Percentiles rank a stretch among this genome's conserved stretches.
phyloP scores from a whole-genome alignment of 2,888 invertebrate genomes.

The Chrysotoxum bicinctum region DNA sequence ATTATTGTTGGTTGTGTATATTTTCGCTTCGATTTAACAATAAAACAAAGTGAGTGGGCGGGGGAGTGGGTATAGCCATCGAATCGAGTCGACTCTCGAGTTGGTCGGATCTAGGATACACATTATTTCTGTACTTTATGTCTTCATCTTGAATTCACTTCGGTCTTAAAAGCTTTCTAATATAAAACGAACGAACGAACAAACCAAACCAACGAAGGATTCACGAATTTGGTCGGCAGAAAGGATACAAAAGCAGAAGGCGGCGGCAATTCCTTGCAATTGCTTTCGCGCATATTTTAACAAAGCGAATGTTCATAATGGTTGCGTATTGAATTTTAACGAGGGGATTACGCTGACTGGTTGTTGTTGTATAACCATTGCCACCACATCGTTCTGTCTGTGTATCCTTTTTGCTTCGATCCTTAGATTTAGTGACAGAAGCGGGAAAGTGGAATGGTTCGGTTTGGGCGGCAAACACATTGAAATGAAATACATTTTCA shows the following conservation, averaged over 20 bases:
- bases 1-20: constrained; percentile 68
- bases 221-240: constrained; percentile 15
- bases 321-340: constrained; percentile 73
- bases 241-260: constrained; percentile 34
- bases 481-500: constrained; percentile 63
- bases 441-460: constrained; percentile 4
- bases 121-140: constrained; percentile 71
- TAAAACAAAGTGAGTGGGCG: constrained; percentile 63
- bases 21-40: constrained; percentile 70
- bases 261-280: constrained; percentile 65
- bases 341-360: constrained; percentile 58
- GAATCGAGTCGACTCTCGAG: constrained; percentile 14
- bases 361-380: constrained; percentile 7
- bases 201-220: constrained; percentile 20
- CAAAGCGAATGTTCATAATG: constrained; percentile 73
- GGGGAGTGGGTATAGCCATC: constrained; percentile 12
- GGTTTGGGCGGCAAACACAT: constrained; percentile 28
- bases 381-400: constrained; percentile 33
- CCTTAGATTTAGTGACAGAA: constrained; percentile 41
- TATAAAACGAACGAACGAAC: constrained; percentile 15
- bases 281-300: constrained; percentile 73
- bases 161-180: constrained; percentile 70
- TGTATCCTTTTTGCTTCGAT: constrained; percentile 58
- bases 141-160: constrained; percentile 71
- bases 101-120: constrained; percentile 62